These are phyloP conservation scores for Phaethon lepturus DNA, from an alignment of 2,113 vertebrate genomes.

Conservation along the genomic window DNA sequence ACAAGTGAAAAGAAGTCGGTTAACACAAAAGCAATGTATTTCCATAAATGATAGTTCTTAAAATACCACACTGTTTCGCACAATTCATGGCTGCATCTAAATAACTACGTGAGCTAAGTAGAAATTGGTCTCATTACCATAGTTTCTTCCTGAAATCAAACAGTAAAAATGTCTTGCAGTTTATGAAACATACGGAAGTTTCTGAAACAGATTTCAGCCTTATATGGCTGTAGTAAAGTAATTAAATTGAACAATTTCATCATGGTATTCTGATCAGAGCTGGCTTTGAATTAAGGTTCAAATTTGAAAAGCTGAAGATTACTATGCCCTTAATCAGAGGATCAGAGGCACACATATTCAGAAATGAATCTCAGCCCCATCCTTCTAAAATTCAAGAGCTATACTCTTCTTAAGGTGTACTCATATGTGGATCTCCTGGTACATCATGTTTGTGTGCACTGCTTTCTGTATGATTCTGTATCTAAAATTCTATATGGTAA, in stretches of 20 bases:
- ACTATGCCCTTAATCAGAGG: background rate
- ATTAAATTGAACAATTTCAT: background rate
- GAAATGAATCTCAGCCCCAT: background rate
- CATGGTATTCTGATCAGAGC: background rate
- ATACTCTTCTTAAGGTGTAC: background rate
- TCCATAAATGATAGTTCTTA: background rate
- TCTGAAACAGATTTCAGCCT: background rate
- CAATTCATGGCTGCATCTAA: background rate
- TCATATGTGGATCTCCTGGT: background rate
- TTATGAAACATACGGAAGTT: background rate
- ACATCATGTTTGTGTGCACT: rapidly evolving
- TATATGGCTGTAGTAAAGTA: background rate
- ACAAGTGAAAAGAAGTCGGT: background rate
- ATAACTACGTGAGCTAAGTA: background rate
- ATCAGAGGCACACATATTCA: background rate
- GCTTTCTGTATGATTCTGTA: background rate
- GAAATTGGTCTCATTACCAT: background rate
- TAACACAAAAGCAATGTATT: background rate
- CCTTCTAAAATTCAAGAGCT: background rate
- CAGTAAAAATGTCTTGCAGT: background rate
- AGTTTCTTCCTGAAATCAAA: background rate
- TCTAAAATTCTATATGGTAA: background rate
- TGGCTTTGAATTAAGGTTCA: background rate
- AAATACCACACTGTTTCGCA: background rate
- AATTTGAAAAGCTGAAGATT: background rate